Base-by-base conservation (phyloP, 1,140 invertebrate genomes). In the Cotesia glomerata region DNA sequence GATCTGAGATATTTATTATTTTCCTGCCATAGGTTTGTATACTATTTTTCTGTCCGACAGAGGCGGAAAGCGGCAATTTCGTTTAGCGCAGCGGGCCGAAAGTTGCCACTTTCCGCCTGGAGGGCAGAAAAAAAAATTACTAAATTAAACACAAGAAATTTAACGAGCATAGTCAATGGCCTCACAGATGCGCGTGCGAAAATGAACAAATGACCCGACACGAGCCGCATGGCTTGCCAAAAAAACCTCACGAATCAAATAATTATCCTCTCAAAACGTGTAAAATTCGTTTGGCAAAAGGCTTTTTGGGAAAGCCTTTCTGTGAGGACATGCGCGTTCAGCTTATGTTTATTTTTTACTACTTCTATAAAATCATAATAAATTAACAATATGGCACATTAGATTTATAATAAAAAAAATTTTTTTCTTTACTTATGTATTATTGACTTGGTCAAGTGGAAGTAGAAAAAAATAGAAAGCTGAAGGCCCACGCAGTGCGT, bases 141-240 rank as follows among this genome's bases (percentile, higher is more conserved):
- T 66, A 54, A 36, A 68, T 68, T 13, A 34, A 54, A 67, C 26
- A 26, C 26, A 35, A 26, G 13, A 52, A 34, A 14, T 52, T 39
- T 62, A 67, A 68, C 14, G 54, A 36, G 54, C 54, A 35, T 70
- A 56, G 52, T 14, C 69, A 73, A 76, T 84, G 81, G 82, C 83
- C 85, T 86, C 84, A 82, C 85, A 86, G 84, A 82, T 84, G 82
- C 82, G 85, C 82, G 86, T 87, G 85, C 85, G 78, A 86, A 75
- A 87, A 87, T 87, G 86, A 87, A 87, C 78, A 87, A 87, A 87
- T 87, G 85, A 87, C 85, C 77, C 86, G 82, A 87, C 85, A 87
- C 85, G 81, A 84, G 85, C 84, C 85, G 86, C 86, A 87, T 87
- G 84, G 85, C 85, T 83, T 87, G 85, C 85, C 84, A 86, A 80